Evolutionary conservation across 2,113 vertebrate species (phyloP).

Genomic region (Hucho hucho): DNA sequence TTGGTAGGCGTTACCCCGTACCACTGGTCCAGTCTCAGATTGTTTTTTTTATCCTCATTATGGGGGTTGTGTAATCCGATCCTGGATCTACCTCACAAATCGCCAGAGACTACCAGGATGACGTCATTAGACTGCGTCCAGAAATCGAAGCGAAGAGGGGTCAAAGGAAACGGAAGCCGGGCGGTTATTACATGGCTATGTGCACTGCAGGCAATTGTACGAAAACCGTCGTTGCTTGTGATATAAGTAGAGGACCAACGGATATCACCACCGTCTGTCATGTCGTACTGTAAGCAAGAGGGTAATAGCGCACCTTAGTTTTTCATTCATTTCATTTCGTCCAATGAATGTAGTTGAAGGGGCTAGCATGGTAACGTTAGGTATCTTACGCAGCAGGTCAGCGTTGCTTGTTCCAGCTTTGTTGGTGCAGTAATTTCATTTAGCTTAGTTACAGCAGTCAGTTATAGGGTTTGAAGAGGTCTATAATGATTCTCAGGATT

Average conservation of each 20-base stretch:
- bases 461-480: too few species aligned
- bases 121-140: constrained; percentile 50
- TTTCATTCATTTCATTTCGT: constrained; percentile 15
- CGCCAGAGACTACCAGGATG: background rate
- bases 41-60: too few species aligned
- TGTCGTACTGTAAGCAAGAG: constrained; percentile 94
- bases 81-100: too few species aligned
- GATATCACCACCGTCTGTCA: constrained; percentile 56
- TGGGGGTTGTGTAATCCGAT: too few species aligned
- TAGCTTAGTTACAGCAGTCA: too few species aligned
- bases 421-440: too few species aligned
- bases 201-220: constrained; percentile 38
- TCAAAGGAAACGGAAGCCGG: constrained; percentile 17
- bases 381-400: too few species aligned
- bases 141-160: constrained; percentile 15
- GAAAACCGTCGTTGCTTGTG: constrained; percentile 30
- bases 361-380: too few species aligned
- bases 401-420: too few species aligned
- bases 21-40: too few species aligned
- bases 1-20: too few species aligned
- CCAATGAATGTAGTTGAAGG: constrained; percentile 62
- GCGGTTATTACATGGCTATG: background rate
- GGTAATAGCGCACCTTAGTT: constrained; percentile 64
- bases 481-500: too few species aligned
- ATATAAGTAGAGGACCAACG: background rate